phyloP scores from a whole-genome alignment of 2,797 vertebrate species.

The Falco novaeseelandiae region DNA sequence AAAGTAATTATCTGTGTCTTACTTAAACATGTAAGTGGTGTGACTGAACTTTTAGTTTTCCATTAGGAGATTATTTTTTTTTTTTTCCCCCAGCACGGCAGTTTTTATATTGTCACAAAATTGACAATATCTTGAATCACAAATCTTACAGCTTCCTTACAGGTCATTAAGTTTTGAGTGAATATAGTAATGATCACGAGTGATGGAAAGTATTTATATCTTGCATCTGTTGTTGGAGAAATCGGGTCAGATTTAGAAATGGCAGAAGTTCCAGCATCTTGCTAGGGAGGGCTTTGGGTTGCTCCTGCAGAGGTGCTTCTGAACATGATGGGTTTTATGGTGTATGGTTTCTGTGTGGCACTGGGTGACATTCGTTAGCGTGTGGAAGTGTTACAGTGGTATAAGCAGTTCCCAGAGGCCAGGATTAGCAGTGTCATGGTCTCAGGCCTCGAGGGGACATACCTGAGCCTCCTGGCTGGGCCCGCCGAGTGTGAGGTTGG shows the following conservation, averaged over 20 bases:
- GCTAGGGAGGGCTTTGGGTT: neutral
- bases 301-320: neutral
- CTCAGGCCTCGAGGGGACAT: neutral
- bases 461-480: neutral
- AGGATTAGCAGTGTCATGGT: neutral
- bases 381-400: fast-evolving
- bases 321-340: neutral
- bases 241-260: neutral
- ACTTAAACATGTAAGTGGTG: neutral
- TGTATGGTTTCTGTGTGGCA: neutral
- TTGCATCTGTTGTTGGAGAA: neutral
- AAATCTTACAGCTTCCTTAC: neutral
- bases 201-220: neutral
- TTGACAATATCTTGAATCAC: neutral
- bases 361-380: fast-evolving
- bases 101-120: neutral
- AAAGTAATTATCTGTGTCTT: neutral
- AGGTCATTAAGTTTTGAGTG: neutral
- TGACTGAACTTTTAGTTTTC: neutral
- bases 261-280: neutral
- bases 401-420: neutral
- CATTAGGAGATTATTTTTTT: neutral
- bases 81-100: neutral
- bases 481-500: fast-evolving
- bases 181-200: neutral